Evolutionary conservation across 2,113 vertebrate species (phyloP).

Genomic region (Siniperca chuatsi): DNA sequence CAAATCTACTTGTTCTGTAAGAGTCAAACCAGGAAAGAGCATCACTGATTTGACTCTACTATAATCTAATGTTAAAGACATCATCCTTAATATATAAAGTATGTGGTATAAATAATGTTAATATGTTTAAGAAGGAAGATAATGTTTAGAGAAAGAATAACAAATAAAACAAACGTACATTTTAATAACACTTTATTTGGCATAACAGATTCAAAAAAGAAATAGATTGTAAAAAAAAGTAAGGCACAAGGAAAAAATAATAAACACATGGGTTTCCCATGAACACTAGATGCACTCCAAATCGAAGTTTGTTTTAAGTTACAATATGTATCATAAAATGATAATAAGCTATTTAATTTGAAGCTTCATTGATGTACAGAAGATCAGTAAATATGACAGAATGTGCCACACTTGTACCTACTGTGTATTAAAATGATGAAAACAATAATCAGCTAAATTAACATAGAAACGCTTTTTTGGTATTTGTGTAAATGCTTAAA

Average conservation of each 20-base stretch:
- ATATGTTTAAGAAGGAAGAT: neutral
- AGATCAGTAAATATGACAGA: conserved; percentile 69
- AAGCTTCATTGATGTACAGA: conserved; percentile 67
- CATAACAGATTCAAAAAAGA: conserved; percentile 59
- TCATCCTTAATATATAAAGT: neutral
- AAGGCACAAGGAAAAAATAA: conserved; percentile 68
- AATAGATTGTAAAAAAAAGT: conserved; percentile 67
- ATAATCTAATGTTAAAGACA: too few relatives aligned
- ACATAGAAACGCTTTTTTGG: conserved; percentile 41
- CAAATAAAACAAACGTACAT: conserved; percentile 17
- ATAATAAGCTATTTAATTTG: conserved; percentile 64
- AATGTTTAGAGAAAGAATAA: neutral
- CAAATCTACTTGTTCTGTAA: neutral
- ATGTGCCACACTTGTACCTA: conserved; percentile 69
- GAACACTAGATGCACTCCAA: conserved; percentile 94
- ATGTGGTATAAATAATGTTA: neutral
- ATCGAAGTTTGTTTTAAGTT: conserved; percentile 95
- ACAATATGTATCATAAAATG: conserved; percentile 81
- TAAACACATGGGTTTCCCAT: conserved; percentile 88
- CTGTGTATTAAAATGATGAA: conserved; percentile 66
- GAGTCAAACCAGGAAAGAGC: too few relatives aligned
- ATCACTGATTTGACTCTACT: too few relatives aligned
- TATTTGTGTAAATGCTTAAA: conserved; percentile 56
- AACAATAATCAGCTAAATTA: conserved; percentile 57
- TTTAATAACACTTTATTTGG: conserved; percentile 73